phyloP scores from a whole-genome alignment of 2,888 invertebrate genomes.

The Rhaphigaster nebulosa region DNA sequence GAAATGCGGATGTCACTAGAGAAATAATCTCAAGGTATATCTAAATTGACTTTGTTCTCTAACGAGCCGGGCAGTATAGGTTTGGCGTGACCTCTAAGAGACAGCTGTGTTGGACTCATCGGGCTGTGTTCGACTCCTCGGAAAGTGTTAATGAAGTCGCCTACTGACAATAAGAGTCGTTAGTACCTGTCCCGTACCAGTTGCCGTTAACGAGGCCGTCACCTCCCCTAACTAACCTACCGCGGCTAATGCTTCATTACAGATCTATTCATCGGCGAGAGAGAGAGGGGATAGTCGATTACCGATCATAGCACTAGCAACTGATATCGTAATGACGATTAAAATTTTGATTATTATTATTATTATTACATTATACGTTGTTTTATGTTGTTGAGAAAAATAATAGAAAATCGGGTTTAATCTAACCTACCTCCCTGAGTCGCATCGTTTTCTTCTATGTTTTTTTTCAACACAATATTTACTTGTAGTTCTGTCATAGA shows the following conservation, averaged over 20 bases:
- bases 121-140: neutral
- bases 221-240: neutral
- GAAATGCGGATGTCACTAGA: neutral
- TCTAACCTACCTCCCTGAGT: too few species aligned
- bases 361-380: too few species aligned
- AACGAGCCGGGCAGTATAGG: neutral
- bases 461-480: too few species aligned
- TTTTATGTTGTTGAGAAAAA: too few species aligned
- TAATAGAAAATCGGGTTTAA: too few species aligned
- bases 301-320: too few species aligned
- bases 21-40: neutral
- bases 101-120: too few species aligned
- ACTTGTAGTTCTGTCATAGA: too few species aligned
- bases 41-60: slow-evolving; percentile 1
- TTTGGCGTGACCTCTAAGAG: neutral
- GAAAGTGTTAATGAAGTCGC: neutral
- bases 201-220: neutral
- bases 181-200: neutral
- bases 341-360: too few species aligned
- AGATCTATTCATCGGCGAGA: neutral
- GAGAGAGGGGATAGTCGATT: too few species aligned
- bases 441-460: too few species aligned
- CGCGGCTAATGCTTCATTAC: neutral
- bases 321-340: too few species aligned
- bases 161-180: neutral